Evolutionary conservation across 2,113 vertebrate species (phyloP), one percentile per base, ranked within the genome.

Genomic region (Perca flavescens): DNA sequence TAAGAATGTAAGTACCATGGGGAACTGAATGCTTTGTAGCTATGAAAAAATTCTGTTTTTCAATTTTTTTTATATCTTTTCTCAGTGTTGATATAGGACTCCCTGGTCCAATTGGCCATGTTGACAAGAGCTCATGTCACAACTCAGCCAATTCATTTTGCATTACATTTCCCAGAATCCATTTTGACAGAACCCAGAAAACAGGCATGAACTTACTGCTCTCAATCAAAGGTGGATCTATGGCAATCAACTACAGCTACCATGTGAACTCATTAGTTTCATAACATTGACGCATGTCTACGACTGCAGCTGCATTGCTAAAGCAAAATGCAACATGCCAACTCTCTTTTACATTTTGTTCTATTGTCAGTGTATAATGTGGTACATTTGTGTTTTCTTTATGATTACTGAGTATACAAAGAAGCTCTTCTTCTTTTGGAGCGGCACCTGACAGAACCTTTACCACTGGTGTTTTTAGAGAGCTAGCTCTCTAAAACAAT

Each of bases 121-220:
- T 67, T 74, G 60, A 66, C 19, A 74, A 40, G 53, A 50, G 54
- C 40, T 60, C 31, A 17, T 50, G 65, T 64, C 64, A 56, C 49
- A 76, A 40, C 46, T 68, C 10, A 0, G 47, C 49, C 28, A 43
- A 1, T 76, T 70, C 15, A 64, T 56, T 49, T 58, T 60, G n/a
- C 46, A 14, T 54, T 52, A 52, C 57, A 63, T 74, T 58, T 56
- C 31, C 13, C 77, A 74, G 36, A 43, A 68, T 49, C 25, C 15
- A 36, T 68, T 56, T 49, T 79, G 75, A 79, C 28, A 54, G 63
- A 62, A n/a, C 34, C 46, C 22, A 56, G 69, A 57, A 79, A 79
- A 69, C 57, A 36, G 22, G 28, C 43, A 57, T 31, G 14, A 25
- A 49, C 25, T 21, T 2, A 50, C 19, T 76, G 40, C 50, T 36